Evolutionary conservation across 1,140 invertebrate genomes (phyloP).

Genomic region (Leptonema lineaticorne): DNA sequence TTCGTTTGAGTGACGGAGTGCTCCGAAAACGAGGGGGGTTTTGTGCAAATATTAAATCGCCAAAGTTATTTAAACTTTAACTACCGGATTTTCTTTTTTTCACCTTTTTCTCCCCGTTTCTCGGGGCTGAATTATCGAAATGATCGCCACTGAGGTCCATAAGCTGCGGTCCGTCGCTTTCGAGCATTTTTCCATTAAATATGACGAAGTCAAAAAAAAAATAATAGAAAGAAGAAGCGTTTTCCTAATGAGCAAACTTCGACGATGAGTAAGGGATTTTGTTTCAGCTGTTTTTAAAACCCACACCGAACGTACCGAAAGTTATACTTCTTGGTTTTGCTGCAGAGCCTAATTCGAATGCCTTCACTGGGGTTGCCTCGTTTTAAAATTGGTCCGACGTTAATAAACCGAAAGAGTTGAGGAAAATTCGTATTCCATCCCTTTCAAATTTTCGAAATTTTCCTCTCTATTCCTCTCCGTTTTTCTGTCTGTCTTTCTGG

Average conservation of each 20-base stretch:
- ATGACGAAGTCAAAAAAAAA: no score
- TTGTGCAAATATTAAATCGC: slow-evolving; percentile 29
- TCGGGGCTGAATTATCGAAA: slow-evolving; percentile 26
- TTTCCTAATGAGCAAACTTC: slow-evolving; percentile 32
- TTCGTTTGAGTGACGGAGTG: background rate
- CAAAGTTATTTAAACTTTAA: slow-evolving; percentile 32
- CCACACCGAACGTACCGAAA: slow-evolving; percentile 6
- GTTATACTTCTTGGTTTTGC: background rate
- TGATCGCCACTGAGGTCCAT: background rate
- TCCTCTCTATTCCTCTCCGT: no score
- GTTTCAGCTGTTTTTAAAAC: slow-evolving; percentile 26
- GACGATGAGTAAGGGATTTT: slow-evolving; percentile 32
- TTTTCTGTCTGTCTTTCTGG: no score
- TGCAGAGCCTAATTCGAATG: background rate
- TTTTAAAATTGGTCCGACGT: slow-evolving; percentile 11
- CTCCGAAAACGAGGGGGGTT: background rate
- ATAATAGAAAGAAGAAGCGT: no score
- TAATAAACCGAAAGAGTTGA: slow-evolving; percentile 18
- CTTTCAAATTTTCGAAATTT: background rate
- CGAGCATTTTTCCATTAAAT: slow-evolving; percentile 28
- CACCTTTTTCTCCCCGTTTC: no score
- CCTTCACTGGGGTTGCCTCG: no score
- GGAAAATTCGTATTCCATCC: background rate
- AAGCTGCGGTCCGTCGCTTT: background rate
- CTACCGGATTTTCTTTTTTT: no score